Base-by-base conservation (phyloP, 2,797 vertebrate genomes). In the Steatocranus sp. region DNA sequence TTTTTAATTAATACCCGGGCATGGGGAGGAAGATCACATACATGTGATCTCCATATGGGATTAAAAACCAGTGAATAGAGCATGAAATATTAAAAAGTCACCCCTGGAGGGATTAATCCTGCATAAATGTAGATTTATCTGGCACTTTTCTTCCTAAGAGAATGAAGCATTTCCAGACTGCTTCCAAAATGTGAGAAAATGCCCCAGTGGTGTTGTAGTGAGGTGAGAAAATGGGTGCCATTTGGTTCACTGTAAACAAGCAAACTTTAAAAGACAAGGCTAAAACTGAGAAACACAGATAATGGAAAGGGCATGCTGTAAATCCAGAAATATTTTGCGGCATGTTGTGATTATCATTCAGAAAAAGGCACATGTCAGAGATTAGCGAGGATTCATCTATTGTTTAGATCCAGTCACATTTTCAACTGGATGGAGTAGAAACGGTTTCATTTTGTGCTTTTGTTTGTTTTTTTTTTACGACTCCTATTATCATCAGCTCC, bases 71-170 rank as follows among this genome's bases (percentile, higher is more conserved):
- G 38, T 76, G 81, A 87, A 87, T 38, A 23, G 78, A 78, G 83
- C 54, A 30, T 76, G 82, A 81, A 54, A 50, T 85, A 83, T 86
- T 77, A 63, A 83, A 77, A 90, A 73, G 36, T 75, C 36, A 23
- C 53, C 88, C 75, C 79, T 41, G 80, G 76, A 61, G 83, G 81
- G 78, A 89, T 79, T 66, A 88, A 76, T 51, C 75, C 85, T 80
- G 34, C 79, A 30, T 86, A 82, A 86, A 79, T 73, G 82, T 87
- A 78, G 81, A 89, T 76, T 82, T 54, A 56, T 75, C 23, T 3
- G 15, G 38, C 49, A 34, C 43, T 49, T 77, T 85, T 66, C 75
- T 63, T 53, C 11, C 6, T 17, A 56, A 41, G 46, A 76, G 74
- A 75, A 87, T n/a, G 51, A 85, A 83, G 43, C 23, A 3, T 32